Evolutionary conservation across 2,888 invertebrate species (phyloP), one percentile per base, ranked within the genome.

Genomic region (Sphaerophoria rueppellii): DNA sequence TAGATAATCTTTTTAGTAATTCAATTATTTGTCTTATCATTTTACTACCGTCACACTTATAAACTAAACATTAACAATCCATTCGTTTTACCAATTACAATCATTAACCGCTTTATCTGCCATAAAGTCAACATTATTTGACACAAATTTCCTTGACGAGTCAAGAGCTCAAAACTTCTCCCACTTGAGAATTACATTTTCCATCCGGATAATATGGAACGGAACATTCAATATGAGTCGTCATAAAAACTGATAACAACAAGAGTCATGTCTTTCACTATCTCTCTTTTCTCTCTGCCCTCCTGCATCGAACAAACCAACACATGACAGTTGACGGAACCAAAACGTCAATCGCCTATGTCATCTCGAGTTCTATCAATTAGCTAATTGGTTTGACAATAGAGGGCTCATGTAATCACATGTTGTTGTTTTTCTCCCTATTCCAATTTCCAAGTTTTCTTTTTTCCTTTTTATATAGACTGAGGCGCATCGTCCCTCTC

Each of bases 311-410:
- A 35, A 63, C 34, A 76, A 24, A 24, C 1, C 24, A 2, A 24
- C 24, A 76, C 52, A 73, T 71, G 52, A 48, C 74, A 58, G 52
- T 46, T 50, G 40, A 65, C 35, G 58, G 46, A 79, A 74, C 55
- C 55, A 43, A 4, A 43, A 67, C 24, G 54, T 5, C 54, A 67
- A 67, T 67, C 67, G 67, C 54, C 40, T 37, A 9, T n/a, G 52
- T 65, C 78, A 58, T 79, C 74, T 69, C 24, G 24, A 75, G 61
- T 61, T 83, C 80, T 69, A 57, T 83, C 83, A 83, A 83, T 83
- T 80, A 83, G 75, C 83, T 79, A 79, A 82, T 82, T 82, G 58
- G 48, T 46, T 74, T 69, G 43, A 78, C 78, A 78, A 82, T 70
- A 57, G 50, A 70, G 34, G 52, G 16, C 37, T 52, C 24, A 35